phyloP scores from a whole-genome alignment of 2,113 vertebrate genomes.

The Cyanistes caeruleus region DNA sequence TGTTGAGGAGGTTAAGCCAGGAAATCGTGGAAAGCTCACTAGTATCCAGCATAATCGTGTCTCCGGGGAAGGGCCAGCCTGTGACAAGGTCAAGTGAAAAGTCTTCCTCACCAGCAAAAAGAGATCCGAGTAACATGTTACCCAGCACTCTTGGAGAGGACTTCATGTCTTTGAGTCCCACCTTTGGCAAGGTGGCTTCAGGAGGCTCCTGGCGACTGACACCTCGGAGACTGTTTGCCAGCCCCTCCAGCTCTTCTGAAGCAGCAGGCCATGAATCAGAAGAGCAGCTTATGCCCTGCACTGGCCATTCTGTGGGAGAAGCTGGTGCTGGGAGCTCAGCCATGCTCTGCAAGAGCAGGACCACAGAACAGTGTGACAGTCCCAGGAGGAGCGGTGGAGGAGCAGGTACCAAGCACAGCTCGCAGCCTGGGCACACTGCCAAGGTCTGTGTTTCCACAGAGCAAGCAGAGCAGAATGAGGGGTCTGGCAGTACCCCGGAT shows the following conservation, averaged over 20 bases:
- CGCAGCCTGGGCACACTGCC: slow-evolving; percentile 6
- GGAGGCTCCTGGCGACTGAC: slow-evolving; percentile 61
- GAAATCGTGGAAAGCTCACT: slow-evolving; percentile 73
- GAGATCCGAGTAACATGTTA: slow-evolving; percentile 53
- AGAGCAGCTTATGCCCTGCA: slow-evolving; percentile 63
- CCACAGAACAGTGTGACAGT: background rate
- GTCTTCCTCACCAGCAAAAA: slow-evolving; percentile 57
- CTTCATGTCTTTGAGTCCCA: slow-evolving; percentile 70
- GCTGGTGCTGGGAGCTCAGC: slow-evolving; percentile 54
- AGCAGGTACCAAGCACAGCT: slow-evolving; percentile 48
- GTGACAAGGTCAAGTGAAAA: slow-evolving; percentile 72
- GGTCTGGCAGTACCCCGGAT: background rate
- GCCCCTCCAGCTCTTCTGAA: slow-evolving; percentile 46
- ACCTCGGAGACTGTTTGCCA: slow-evolving; percentile 75
- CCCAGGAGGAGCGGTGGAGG: slow-evolving; percentile 7
- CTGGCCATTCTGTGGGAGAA: slow-evolving; percentile 63
- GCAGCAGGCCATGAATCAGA: slow-evolving; percentile 51
- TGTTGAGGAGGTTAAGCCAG: slow-evolving; percentile 76
- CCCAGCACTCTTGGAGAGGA: slow-evolving; percentile 27
- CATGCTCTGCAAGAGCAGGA: slow-evolving; percentile 24
- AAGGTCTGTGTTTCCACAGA: slow-evolving; percentile 30
- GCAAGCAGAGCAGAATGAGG: slow-evolving; percentile 4
- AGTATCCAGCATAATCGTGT: slow-evolving; percentile 74
- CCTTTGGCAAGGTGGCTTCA: slow-evolving; percentile 73
- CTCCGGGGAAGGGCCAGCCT: slow-evolving; percentile 71